Evolutionary conservation across 1,140 invertebrate genomes (phyloP), one percentile per base, ranked within the genome.

Genomic region (Drosophila funebris): DNA sequence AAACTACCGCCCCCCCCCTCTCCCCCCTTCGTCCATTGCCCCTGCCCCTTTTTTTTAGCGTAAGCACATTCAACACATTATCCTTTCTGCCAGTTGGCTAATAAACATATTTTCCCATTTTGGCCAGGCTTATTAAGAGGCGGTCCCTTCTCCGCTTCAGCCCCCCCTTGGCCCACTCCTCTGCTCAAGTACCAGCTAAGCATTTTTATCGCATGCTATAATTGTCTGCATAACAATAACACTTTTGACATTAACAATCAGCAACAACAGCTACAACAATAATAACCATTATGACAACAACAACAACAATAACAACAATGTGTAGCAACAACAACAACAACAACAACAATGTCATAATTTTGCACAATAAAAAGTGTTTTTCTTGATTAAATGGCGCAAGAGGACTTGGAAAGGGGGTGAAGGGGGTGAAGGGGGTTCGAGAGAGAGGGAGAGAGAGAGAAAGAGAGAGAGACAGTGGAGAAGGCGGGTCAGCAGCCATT

Each of bases 151-250:
- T 11, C 2, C 33, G 4, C 4, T 0, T 20, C 11, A 29, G 16
- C 41, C 41, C 27, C 16, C 24, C 14, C 7, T 11, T 27, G 22
- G 0, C 27, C 27, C 3, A 0, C 29, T 9, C 13, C 16, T 4
- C 9, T 13, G 5, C 43, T 33, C 29, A 14, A 9, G 16, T 4
- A 57, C 44, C 66, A 73, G 71, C 63, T 76, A 84, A 84, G 73
- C 81, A 63, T 82, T 85, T 87, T 85, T 78, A 85, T 87, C 82
- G 82, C 82, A 37, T 67, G 74, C 82, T 72, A 82, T 85, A 85
- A 85, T 85, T 85, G 82, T 87, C 82, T 81, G 82, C 82, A 85
- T 85, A 85, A 85, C 82, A 85, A 85, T 85, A 85, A 85, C 82
- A 85, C 70, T 85, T 85, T 85, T 85, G 77, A 87, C 81, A 85